Base-by-base conservation (phyloP, 1,140 invertebrate species). In the Drosophila funebris region DNA sequence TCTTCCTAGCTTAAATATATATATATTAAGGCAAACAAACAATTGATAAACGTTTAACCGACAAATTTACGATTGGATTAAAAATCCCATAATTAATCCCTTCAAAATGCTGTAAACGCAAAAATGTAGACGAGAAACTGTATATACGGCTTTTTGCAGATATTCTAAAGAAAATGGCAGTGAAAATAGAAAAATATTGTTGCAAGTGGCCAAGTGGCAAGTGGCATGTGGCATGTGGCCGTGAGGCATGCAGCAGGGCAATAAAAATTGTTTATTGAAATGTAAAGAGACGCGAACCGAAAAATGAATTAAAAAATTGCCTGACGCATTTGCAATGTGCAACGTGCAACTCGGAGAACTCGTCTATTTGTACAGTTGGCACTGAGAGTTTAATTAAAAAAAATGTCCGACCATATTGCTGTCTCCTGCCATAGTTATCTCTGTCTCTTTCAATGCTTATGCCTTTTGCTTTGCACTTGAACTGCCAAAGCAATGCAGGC, bases 181-280 rank as follows among this genome's bases (percentile, higher is more conserved):
- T n/a, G 11, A 24, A 43, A 33, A 44, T 58, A 36, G 29, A 6
- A 54, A 52, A 66, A 66, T 67, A 72, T 67, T 67, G 60, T 58
- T 58, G 54, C 41, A 53, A 53, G 27, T 67, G 20, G 36, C n/a
- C 46, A 43, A 8, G 3, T 67, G n/a, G 36, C 36, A 52, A n/a
- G n/a, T 67, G 20, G 36, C 46, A 43, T n/a, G 3, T 67, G n/a
- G 36, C 36, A 52, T 8, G 5, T 33, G 43, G 43, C 53, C 8
- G 13, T 11, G 27, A 4, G 50, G 36, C 60, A 33, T 36, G 37
- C 53, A 14, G 62, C 62, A 13, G 37, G 18, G 64, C 62, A 72
- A 72, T 72, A 67, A 58, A 73, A 73, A 67, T 67, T 68, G 70
- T 68, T 67, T 73, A 73, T 73, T 73, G 70, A 73, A 66, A 73